Evolutionary conservation across 92 coral and sea anemone genomes (phyloP), one percentile per base, ranked within the genome.

Genomic region (Pocillopora grandis): DNA sequence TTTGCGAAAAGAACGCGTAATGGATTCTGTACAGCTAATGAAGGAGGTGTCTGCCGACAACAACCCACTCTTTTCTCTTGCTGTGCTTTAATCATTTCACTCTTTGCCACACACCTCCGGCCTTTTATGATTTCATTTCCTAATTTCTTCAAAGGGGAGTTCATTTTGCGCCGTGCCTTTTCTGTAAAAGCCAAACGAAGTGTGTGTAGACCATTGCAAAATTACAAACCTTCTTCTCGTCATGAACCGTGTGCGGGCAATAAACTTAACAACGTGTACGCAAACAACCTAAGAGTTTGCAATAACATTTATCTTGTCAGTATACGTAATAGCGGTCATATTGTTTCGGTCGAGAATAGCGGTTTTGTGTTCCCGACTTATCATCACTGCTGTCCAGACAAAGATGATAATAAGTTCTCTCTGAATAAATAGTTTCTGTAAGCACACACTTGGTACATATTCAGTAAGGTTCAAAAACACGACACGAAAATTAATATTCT

Each of bases 81-180:
- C 64, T 16, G 21, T 36, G 12, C 33, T 18, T 55, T 71, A 81
- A 37, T 81, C 72, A 80, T 71, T 18, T 68, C 27, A 35, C 58
- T 16, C 13, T 31, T 27, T 66, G 70, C 72, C 33, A n/a, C 18
- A 55, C 77, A n/a, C 36, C 23, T 31, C 74, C 77, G 69, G 55
- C 16, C 14, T 31, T 66, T 80, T 80, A 58, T 58, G 37, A 64
- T 60, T 69, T 68, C 76, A 69, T 80, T 80, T 80, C 84, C 84
- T 68, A 15, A 16, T 8, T n/a, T 57, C 17, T 23, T 49, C 72
- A 63, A 65, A 78, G 10, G 66, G 75, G 75, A 33, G 67, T 37
- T 37, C 23, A 17, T 70, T 70, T 49, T 14, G 75, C 18, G 64
- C 15, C 15, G 12, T 33, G 18, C 17, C 19, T 11, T 27, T 33